Evolutionary conservation across 2,888 invertebrate species (phyloP).

Genomic region (Xestia rhomboidea): DNA sequence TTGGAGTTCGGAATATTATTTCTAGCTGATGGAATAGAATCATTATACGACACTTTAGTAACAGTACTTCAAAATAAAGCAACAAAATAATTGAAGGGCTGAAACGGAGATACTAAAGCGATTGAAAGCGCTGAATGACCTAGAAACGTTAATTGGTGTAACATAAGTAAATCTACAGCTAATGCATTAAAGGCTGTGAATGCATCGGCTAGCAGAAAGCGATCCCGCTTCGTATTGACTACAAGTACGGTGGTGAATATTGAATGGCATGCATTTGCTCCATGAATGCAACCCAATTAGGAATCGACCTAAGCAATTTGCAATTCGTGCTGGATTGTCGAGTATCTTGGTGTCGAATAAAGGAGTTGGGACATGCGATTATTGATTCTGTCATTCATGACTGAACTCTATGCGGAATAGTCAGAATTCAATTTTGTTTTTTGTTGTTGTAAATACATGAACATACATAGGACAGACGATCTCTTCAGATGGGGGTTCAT

Average conservation of each 20-base stretch:
- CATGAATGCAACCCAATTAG: constrained; percentile 61
- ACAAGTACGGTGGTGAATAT: constrained; percentile 17
- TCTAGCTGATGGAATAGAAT: neutral
- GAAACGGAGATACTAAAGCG: neutral
- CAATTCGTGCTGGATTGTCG: constrained; percentile 33
- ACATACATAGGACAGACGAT: no score
- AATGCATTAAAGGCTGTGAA: neutral
- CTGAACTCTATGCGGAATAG: neutral
- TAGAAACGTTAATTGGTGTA: neutral
- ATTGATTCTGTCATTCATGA: neutral
- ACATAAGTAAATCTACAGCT: constrained; percentile 13
- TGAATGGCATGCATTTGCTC: constrained; percentile 47
- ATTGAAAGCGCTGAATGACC: neutral
- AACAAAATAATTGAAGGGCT: neutral
- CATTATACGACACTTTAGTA: neutral
- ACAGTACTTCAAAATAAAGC: neutral
- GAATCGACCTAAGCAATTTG: constrained; percentile 49
- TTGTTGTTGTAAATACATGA: no score
- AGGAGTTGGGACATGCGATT: neutral
- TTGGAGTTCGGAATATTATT: neutral
- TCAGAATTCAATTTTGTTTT: no score
- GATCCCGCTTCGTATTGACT: constrained; percentile 25
- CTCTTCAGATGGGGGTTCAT: no score
- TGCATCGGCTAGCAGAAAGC: neutral
- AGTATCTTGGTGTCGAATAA: constrained; percentile 4